Base-by-base conservation (phyloP, 2,888 invertebrate species). In the Alloscopus bannaensis region DNA sequence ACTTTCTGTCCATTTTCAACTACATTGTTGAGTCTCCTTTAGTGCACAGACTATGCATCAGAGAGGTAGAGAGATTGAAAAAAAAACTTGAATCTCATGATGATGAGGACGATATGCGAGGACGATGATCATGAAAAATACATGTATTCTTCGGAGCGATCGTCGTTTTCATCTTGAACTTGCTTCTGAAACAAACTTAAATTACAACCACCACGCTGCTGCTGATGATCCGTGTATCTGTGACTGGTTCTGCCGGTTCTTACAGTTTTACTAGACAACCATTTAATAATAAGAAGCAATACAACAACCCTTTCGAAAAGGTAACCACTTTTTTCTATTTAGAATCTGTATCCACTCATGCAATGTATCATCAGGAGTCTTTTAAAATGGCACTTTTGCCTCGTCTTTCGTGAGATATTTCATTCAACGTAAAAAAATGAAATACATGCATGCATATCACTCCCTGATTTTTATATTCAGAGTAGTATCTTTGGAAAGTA, bases 161-260 rank as follows among this genome's bases (percentile, higher is more conserved):
- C 13, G 42, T 42, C 18, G n/a, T 18, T 1, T 18, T 50, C 8
- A 22, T 22, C 8, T 50, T 8, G 45, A 45, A 45, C 3, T 3
- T 36, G 36, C 36, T n/a, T n/a, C n/a, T n/a, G 13, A 36, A 36
- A 36, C 6, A 36, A 36, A 36, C 36, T 36, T 8, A 6, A 36
- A 8, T 8, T 36, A 6, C 13, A 6, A 36, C 13, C 36, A 8
- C 36, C 13, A 55, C 24, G 59, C 18, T 70, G 60, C 20, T 31
- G 64, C 52, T 42, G 62, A 55, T 57, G 28, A 72, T 28, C 59
- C 62, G 62, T 64, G 64, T 72, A 13, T 13, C 13, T 36, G 13
- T 72, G 62, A 72, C 72, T 72, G 72, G 72, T 72, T 72, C 64
- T 52, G 72, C 72, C 64, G 64, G 72, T 72, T 72, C n/a, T n/a